These are phyloP conservation scores for Ophion ventricosus DNA, from an alignment of 2,888 invertebrate species.

Conservation along the genomic window DNA sequence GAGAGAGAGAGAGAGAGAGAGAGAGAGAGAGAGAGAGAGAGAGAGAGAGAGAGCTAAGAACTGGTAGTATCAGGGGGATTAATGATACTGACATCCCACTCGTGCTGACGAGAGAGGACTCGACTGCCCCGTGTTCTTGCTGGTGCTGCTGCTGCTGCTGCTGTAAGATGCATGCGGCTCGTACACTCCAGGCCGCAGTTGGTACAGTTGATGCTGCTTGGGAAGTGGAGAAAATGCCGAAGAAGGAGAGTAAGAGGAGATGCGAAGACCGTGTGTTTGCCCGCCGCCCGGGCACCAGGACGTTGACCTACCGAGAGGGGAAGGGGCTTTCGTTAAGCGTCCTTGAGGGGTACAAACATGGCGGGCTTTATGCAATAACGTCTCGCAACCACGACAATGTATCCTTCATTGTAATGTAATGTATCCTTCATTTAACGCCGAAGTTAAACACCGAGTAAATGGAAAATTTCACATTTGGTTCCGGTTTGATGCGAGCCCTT, in stretches of 20 bases:
- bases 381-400: slow-evolving; percentile 72
- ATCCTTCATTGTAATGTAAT: no score
- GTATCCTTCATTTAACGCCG: slow-evolving; percentile 46
- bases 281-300: slow-evolving; percentile 71
- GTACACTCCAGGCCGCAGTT: slow-evolving; percentile 20
- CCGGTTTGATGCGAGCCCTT: not conserved
- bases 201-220: slow-evolving; percentile 51
- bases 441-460: slow-evolving; percentile 28
- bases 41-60: slow-evolving; percentile 69
- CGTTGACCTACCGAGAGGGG: slow-evolving; percentile 75
- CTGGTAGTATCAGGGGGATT: slow-evolving; percentile 75
- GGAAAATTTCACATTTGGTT: slow-evolving; percentile 12
- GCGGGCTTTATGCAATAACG: slow-evolving; percentile 79
- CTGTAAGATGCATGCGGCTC: slow-evolving; percentile 49
- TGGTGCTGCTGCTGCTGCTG: slow-evolving; percentile 27
- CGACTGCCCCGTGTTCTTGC: slow-evolving; percentile 43
- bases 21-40: slow-evolving; percentile 55
- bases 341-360: slow-evolving; percentile 80
- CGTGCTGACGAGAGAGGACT: slow-evolving; percentile 69
- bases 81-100: slow-evolving; percentile 80
- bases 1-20: slow-evolving; percentile 62
- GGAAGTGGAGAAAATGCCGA: slow-evolving; percentile 67
- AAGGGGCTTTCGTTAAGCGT: slow-evolving; percentile 76
- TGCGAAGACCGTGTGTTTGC: slow-evolving; percentile 56
- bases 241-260: slow-evolving; percentile 67